Evolutionary conservation across 2,888 invertebrate species (phyloP).

Genomic region (Cataglyphis albicans): DNA sequence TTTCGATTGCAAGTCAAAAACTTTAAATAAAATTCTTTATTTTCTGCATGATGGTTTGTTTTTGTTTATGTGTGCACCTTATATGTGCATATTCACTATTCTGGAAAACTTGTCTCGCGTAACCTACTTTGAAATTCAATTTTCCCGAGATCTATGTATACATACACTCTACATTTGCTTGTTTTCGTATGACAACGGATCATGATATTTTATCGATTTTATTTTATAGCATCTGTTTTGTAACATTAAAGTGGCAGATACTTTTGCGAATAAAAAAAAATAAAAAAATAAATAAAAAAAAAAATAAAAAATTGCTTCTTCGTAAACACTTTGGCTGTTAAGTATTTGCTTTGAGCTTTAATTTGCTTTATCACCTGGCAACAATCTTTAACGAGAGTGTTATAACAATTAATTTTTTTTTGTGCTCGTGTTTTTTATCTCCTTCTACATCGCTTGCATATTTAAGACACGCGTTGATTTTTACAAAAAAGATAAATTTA

Average conservation of each 20-base stretch:
- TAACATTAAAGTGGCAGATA: not conserved
- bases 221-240: slow-evolving; percentile 11
- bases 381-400: slow-evolving; percentile 19
- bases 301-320: not conserved
- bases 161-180: slow-evolving; percentile 37
- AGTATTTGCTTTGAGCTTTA: slow-evolving; percentile 40
- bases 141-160: slow-evolving; percentile 41
- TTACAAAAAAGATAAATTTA: not conserved
- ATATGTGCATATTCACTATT: slow-evolving; percentile 12
- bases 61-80: slow-evolving; percentile 35
- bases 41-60: slow-evolving; percentile 19
- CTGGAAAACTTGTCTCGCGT: slow-evolving; percentile 37
- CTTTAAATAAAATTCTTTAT: slow-evolving; percentile 26
- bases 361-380: slow-evolving; percentile 14
- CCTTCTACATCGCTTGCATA: not conserved
- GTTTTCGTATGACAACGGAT: slow-evolving; percentile 25
- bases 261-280: not conserved
- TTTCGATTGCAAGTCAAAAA: slow-evolving; percentile 13
- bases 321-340: slow-evolving; percentile 18
- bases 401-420: slow-evolving; percentile 16
- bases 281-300: not conserved
- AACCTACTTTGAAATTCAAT: slow-evolving; percentile 56
- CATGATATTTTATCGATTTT: slow-evolving; percentile 28
- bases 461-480: slow-evolving; percentile 6
- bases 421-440: not conserved